Evolutionary conservation across 1,140 invertebrate species (phyloP), one percentile per base, ranked within the genome.

Genomic region (Monochamus saltuarius): DNA sequence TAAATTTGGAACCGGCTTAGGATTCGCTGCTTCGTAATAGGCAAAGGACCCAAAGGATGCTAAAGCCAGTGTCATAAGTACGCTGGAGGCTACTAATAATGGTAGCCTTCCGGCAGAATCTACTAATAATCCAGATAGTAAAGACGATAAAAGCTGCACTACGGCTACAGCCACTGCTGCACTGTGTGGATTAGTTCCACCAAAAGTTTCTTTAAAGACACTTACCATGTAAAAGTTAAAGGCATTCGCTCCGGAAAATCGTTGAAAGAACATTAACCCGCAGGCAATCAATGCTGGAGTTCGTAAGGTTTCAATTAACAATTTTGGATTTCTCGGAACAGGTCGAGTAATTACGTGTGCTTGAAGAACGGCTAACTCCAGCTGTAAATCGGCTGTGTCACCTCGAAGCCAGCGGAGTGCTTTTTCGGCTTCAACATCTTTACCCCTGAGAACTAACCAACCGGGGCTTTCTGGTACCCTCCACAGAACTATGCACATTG

Each of bases 401-500:
- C 89, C 89, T 56, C 89, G 78, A 9, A 92, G 79, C 89, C 89
- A 92, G 70, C 87, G 82, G 3, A 91, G 73, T 46, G 90, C 86
- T 53, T 83, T 82, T 10, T 87, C 84, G 0, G 93, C 93, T 77
- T 92, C 90, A 64, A 86, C 82, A 67, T 92, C 89, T 61, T 84
- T 83, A 9, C 89, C 84, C 71, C 87, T 78, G 10, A 90, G 81
- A 6, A 92, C 81, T 35, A 94, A 79, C 73, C 85, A 92, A 58
- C 88, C 89, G 4, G 91, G 91, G 39, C 90, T 92, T 80, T 94
- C 91, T 0, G 91, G 91, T 46, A 93, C 86, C 69, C 86, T 86
- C 55, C 88, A 80, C 9, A 88, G 82, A 2, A 84, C 84, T 17
- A 87, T 68, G 74, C 87, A 88, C 61, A 89, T 82, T 56, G 87